These are phyloP conservation scores for Notarius quadriscutis DNA, from an alignment of 2,113 vertebrate species.

Conservation along the genomic window DNA sequence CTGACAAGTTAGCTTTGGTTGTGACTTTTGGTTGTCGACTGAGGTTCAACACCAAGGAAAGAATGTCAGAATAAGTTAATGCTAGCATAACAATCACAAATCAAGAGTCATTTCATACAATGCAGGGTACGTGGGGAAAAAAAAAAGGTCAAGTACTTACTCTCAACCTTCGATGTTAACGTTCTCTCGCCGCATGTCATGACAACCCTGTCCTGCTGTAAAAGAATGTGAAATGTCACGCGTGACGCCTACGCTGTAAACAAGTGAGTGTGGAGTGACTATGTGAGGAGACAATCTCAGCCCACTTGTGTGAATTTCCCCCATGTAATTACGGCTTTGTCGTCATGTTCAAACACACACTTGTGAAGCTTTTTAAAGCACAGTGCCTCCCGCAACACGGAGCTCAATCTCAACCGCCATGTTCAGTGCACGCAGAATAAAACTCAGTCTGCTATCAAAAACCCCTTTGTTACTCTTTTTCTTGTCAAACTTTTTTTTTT, in stretches of 20 bases:
- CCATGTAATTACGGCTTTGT: constrained; percentile 2
- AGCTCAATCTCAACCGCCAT: not conserved
- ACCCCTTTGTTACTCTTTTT: not conserved
- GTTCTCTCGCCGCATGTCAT: not conserved
- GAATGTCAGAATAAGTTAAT: not conserved
- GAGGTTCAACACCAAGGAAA: not conserved
- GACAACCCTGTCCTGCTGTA: not conserved
- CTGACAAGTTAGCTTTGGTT: not conserved
- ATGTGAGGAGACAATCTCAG: not conserved
- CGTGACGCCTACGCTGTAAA: not conserved
- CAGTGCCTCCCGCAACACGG: not conserved
- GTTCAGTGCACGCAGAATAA: not conserved
- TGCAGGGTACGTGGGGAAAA: not conserved
- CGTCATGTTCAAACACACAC: constrained; percentile 19
- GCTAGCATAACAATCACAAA: not conserved
- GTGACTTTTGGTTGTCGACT: not conserved
- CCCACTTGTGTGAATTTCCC: not conserved
- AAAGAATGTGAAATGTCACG: not conserved
- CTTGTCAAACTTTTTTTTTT: not conserved
- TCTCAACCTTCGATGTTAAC: not conserved
- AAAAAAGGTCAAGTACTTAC: not conserved
- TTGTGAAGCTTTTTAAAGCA: not conserved
- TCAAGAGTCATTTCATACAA: no score
- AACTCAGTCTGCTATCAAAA: not conserved
- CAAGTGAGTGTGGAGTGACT: not conserved